Conservation (phyloP, 1,140 invertebrate species). For the Penaeus indicus region DNA sequence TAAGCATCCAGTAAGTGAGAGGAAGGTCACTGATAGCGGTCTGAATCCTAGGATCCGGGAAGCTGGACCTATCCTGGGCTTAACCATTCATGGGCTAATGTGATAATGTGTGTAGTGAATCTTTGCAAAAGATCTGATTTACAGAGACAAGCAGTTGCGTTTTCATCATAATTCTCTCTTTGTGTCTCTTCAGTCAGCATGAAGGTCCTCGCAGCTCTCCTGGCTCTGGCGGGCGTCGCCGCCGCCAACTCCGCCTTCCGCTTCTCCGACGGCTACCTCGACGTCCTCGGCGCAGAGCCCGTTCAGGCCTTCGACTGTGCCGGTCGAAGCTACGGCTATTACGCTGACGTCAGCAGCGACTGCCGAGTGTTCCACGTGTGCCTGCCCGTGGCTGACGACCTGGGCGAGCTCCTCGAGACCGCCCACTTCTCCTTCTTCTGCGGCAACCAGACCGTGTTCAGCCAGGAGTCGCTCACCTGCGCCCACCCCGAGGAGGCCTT, state of each 20-base stretch:
- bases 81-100: too few species aligned
- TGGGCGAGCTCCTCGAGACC: slow-evolving; percentile 15
- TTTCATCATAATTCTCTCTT: too few species aligned
- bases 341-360: slow-evolving; percentile 53
- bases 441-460: slow-evolving; percentile 60
- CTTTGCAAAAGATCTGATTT: too few species aligned
- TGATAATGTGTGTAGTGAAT: too few species aligned
- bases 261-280: slow-evolving; percentile 33
- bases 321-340: slow-evolving; percentile 34
- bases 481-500: slow-evolving; percentile 21
- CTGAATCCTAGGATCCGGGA: too few species aligned
- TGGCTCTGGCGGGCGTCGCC: slow-evolving; percentile 36
- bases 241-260: slow-evolving; percentile 37
- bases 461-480: slow-evolving; percentile 52
- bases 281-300: slow-evolving; percentile 36
- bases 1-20: too few species aligned
- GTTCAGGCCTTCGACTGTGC: slow-evolving; percentile 32
- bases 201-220: slow-evolving; percentile 35
- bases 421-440: slow-evolving; percentile 39
- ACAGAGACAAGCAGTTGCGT: too few species aligned
- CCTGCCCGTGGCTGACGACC: slow-evolving; percentile 37
- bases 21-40: too few species aligned
- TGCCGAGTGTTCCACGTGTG: slow-evolving; percentile 55
- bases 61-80: too few species aligned
- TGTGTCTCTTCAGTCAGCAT: background rate